phyloP scores from a whole-genome alignment of 2,113 vertebrate genomes.

The Hypomesus transpacificus region DNA sequence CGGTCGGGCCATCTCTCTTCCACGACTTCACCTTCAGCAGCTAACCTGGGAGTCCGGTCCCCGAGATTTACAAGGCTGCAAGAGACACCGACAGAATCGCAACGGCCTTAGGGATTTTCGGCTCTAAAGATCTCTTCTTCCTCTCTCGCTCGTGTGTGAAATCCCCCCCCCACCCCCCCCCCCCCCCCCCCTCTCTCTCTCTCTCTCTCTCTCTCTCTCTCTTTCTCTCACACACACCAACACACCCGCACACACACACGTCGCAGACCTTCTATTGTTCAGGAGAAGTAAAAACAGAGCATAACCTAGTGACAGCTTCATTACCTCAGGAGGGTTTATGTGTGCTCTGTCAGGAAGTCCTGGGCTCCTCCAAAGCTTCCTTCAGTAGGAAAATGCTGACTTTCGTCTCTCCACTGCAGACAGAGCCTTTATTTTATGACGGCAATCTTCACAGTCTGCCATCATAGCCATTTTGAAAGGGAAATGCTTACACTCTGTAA shows the following conservation, averaged over 20 bases:
- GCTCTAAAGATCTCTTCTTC: background rate
- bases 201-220: background rate
- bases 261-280: background rate
- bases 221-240: background rate
- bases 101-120: no score
- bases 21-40: no score
- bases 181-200: background rate
- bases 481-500: background rate
- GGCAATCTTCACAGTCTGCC: background rate
- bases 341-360: background rate
- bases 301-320: background rate
- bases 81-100: no score
- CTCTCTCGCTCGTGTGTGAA: background rate
- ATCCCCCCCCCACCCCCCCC: no score
- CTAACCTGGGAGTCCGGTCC: no score
- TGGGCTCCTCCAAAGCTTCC: background rate
- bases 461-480: background rate
- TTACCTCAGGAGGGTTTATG: background rate
- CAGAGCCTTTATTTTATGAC: background rate
- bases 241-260: conserved; percentile 3
- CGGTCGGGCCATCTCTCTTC: no score
- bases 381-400: background rate
- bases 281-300: background rate
- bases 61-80: no score
- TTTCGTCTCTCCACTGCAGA: background rate